Evolutionary conservation across 2,797 vertebrate species (phyloP).

Genomic region (Sebastes hubbsi): DNA sequence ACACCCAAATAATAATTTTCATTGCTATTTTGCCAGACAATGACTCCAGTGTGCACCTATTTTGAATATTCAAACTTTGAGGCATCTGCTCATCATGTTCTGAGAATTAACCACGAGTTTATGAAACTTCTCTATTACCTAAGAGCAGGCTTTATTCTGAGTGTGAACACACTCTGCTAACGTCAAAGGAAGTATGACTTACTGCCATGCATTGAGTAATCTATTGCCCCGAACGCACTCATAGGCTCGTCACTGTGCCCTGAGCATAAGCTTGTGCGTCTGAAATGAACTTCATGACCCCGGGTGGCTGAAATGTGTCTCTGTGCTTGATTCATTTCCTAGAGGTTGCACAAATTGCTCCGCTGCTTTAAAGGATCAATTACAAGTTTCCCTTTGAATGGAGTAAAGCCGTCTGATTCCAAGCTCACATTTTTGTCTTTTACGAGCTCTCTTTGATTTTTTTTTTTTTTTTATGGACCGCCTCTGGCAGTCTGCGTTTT

Average conservation of each 20-base stretch:
- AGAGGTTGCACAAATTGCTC: slow-evolving; percentile 49
- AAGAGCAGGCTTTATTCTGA: slow-evolving; percentile 7
- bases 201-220: slow-evolving; percentile 51
- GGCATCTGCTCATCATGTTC: background rate
- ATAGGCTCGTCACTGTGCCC: slow-evolving; percentile 13
- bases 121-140: slow-evolving; percentile 23
- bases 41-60: background rate
- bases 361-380: slow-evolving; percentile 45
- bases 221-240: slow-evolving; percentile 20
- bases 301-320: slow-evolving; percentile 31
- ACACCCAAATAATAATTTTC: background rate
- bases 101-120: slow-evolving; percentile 15
- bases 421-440: slow-evolving; percentile 35
- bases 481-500: slow-evolving; percentile 53
- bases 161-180: slow-evolving; percentile 21
- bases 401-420: slow-evolving; percentile 40
- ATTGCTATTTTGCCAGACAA: background rate
- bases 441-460: slow-evolving; percentile 64
- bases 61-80: slow-evolving; percentile 31
- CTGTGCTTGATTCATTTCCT: slow-evolving; percentile 37
- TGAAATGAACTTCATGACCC: slow-evolving; percentile 37
- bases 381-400: slow-evolving; percentile 41
- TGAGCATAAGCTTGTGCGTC: slow-evolving; percentile 4
- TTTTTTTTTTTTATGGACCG: slow-evolving; percentile 53
- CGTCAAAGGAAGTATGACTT: slow-evolving; percentile 65